Base-by-base conservation (phyloP, 2,113 vertebrate genomes). In the Pelusios castaneus region DNA sequence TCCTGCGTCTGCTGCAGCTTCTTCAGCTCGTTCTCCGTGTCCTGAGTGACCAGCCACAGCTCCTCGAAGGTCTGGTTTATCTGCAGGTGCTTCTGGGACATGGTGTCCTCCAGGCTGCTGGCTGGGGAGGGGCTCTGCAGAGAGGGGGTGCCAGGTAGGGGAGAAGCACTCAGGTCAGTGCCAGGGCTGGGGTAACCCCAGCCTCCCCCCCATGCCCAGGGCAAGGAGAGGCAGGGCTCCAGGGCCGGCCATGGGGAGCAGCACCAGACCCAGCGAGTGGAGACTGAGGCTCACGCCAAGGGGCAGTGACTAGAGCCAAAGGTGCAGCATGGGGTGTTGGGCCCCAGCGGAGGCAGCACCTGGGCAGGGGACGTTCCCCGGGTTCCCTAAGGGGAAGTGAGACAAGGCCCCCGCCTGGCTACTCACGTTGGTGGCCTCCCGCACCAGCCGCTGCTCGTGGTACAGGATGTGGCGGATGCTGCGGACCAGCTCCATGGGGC, bases 31-130 rank as follows among this genome's bases (percentile, higher is more conserved):
- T 98, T 99, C 97, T 99, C 99, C 0, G 99, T 99, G 97, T 99
- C 99, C 96, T 99, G 99, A 0, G 99, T 99, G 93, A 99, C 97
- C 95, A 99, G 96, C 22, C 99, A 98, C 56, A 99, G 98, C 97
- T 99, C 99, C 97, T 99, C 99, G 2, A 99, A 99, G 2, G 98
- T 99, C 95, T 99, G 99, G 97, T 99, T 99, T 96, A 99, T 99
- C 98, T 99, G 99, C 84, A 99, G 99, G 96, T 99, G 99, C 93
- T 99, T 99, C 98, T 99, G 99, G 86, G 99, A 99, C 99, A 99
- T 98, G 98, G 99, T 98, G 1, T 99, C 99, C 94, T 98, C 98
- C 97, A 99, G 96, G 51, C 98, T 98, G 4, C 99, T 98, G 3
- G 99, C 98, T 0, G 99, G 99, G 13, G 99, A 99, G 84, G 98